phyloP scores from a whole-genome alignment of 2,797 vertebrate species.

The Cyprinella venusta region DNA sequence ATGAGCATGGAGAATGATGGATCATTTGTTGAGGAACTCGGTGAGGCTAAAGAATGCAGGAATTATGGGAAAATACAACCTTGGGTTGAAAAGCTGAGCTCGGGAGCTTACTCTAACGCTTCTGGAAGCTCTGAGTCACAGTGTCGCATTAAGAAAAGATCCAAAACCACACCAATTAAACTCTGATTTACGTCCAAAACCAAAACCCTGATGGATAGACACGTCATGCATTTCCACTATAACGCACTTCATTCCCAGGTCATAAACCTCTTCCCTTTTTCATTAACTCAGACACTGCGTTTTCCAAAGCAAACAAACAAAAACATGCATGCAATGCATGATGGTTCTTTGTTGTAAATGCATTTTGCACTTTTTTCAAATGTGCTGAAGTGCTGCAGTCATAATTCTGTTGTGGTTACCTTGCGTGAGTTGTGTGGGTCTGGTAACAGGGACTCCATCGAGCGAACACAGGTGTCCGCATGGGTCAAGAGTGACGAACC shows the following conservation, averaged over 20 bases:
- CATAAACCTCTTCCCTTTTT: conserved; percentile 29
- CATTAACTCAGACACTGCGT: neutral
- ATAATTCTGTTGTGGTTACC: conserved; percentile 67
- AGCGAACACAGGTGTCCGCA: conserved; percentile 81
- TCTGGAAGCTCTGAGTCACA: conserved; percentile 78
- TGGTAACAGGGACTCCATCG: conserved; percentile 78
- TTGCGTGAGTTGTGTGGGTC: conserved; percentile 81
- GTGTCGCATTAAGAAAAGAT: conserved; percentile 52
- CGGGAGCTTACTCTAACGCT: conserved; percentile 44
- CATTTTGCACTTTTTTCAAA: neutral
- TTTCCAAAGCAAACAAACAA: conserved; percentile 10
- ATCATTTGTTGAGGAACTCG: conserved; percentile 14
- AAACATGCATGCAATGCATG: neutral
- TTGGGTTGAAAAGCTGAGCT: conserved; percentile 26
- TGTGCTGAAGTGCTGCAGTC: neutral
- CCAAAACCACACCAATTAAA: conserved; percentile 71
- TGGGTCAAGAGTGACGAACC: conserved; percentile 80
- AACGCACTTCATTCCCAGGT: conserved; percentile 2
- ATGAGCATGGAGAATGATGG: conserved; percentile 40
- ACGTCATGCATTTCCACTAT: conserved; percentile 37
- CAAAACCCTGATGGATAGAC: conserved; percentile 37
- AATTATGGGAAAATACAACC: conserved; percentile 39
- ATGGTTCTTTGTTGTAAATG: neutral
- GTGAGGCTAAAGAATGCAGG: neutral
- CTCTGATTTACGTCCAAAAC: conserved; percentile 49